Base-by-base conservation (phyloP, 2,113 vertebrate genomes). In the Ciconia stormi region DNA sequence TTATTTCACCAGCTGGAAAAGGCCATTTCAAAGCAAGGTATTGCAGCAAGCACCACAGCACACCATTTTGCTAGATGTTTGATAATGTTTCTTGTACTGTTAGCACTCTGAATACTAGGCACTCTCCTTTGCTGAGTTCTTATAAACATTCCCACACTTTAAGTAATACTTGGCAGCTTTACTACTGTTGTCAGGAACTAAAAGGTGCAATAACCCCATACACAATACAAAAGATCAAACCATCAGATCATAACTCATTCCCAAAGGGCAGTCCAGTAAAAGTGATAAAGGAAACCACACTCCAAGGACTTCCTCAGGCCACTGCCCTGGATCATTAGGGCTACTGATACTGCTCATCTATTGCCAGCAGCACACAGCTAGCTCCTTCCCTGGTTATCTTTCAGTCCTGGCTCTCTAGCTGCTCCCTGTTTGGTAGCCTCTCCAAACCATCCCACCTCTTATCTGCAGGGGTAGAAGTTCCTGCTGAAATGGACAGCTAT, bases 271-370 rank as follows among this genome's bases (percentile, higher is more conserved):
- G 96, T 82, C 93, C 77, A 53, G 94, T 73, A 93, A 95, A 96
- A 92, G 93, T 91, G 94, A 95, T 91, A 95, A 95, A 95, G 94
- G 73, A 73, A 97, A 95, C 81, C 97, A 77, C 94, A 85, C 95
- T 95, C 96, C 97, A 96, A 96, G 94, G 95, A 95, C 91, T 96
- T 96, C 96, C 89, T 91, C 97, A 97, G 95, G 95, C 94, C 96
- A 93, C 93, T 97, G 96, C 93, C 89, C 92, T 8, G 89, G 16
- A 81, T 92, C 91, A 46, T n/a, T 71, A 50, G 92, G 83, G 93
- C 91, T 91, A 34, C 96, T 55, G 94, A 56, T 63, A 22, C 16
- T 40, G 86, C 94, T 87, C 90, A 44, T 78, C 96, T 72, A 38
- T 67, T 46, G 90, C 92, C 90, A 82, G 94, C 7, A 83, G 76